Evolutionary conservation across 64 coral and sea anemone genomes (phyloP), one percentile per base, ranked within the genome.

Genomic region (Stylophora pistillata): DNA sequence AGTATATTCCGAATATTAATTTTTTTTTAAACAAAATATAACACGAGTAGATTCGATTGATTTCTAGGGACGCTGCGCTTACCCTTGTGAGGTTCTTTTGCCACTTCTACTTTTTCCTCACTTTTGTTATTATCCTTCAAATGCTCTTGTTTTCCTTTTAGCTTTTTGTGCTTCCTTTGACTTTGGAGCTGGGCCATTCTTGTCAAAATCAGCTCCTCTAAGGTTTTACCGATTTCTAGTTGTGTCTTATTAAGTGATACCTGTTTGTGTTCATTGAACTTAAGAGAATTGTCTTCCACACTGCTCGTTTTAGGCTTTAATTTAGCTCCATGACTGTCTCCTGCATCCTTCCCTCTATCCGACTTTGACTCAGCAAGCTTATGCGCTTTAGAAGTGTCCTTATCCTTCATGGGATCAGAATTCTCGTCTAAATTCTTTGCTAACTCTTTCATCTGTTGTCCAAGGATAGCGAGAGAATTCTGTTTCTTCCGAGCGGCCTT

Each of bases 121-220:
- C 21, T 63, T 0, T 26, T 62, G 53, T 84, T 30, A 23, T 12
- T n/a, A n/a, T 82, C 30, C 12, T 82, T 64, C 29, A 62, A 82
- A 33, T 82, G 78, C 30, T 21, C 58, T 23, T 82, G 58, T 14
- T 66, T 82, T 34, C 34, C 62, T 37, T 26, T 15, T 28, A 4
- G 21, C 27, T 84, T 84, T 37, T 64, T 53, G 21, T 70, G 33
- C 7, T 27, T 12, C 15, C 80, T 69, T 1, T 69, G 58, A 25
- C 30, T 30, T 25, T 70, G 60, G 15, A 84, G 60, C 69, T 84
- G 28, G 5, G 80, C 80, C 31, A 84, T 84, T 84, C 80, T 84
- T 60, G 13, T 54, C 62, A 84, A 70, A 64, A 84, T 84, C 61
- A 84, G 28, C 62, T 84, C 80, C 80, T 84, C 80, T 27, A 84